Evolutionary conservation across 2,888 invertebrate species (phyloP).

Genomic region (Acanthopleura granulata): DNA sequence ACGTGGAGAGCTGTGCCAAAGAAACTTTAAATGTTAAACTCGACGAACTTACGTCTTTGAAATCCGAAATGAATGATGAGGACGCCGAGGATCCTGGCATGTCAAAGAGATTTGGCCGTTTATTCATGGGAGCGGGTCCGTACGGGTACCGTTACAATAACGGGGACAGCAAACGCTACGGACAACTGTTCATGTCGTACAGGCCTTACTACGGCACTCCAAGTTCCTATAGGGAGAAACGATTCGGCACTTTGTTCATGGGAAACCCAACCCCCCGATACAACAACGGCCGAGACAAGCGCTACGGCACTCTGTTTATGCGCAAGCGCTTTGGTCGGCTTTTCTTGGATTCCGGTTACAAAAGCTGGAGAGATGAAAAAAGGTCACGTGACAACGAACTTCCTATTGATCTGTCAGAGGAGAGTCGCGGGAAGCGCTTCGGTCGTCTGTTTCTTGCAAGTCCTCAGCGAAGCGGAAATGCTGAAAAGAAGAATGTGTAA

Average conservation of each 20-base stretch:
- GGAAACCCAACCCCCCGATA: not conserved
- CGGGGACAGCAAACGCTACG: not conserved
- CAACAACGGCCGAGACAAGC: not conserved
- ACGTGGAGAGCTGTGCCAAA: not conserved
- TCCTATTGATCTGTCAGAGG: not conserved
- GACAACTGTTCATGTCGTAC: not conserved
- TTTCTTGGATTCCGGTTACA: not conserved
- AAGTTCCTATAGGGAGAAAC: not conserved
- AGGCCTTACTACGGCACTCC: not conserved
- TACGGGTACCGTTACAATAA: not conserved
- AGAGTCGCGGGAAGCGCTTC: not conserved
- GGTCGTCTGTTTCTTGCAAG: constrained; percentile 6
- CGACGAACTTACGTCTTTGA: not conserved
- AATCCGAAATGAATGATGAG: not conserved
- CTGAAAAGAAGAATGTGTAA: too few species aligned
- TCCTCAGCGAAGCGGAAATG: not conserved
- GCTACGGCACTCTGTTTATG: constrained; percentile 5
- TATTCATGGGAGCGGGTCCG: not conserved
- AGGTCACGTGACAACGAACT: not conserved
- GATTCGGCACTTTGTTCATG: constrained; percentile 14
- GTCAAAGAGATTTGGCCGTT: constrained; percentile 4
- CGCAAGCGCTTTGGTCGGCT: not conserved
- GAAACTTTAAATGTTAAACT: not conserved
- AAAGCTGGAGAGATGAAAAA: not conserved
- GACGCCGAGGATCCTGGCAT: not conserved